A percentile compares a stretch with the other conserved stretches of the same genome.
Evolutionary conservation across 2,113 vertebrate genomes (phyloP).

Genomic region (Pomatorhinus ruficollis): DNA sequence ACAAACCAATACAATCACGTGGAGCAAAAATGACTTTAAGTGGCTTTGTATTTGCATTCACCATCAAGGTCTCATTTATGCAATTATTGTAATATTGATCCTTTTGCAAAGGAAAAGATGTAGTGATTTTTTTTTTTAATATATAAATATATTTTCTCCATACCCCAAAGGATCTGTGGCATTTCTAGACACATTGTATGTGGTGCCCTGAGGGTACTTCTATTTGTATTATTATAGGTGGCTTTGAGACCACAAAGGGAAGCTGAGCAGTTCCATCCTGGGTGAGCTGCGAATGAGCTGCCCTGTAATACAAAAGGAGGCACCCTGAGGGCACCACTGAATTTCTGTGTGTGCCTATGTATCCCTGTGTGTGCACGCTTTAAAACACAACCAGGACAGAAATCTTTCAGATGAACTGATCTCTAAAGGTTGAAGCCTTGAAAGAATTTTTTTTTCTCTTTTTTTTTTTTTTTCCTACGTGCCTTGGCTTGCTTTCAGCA

Average conservation of each 20-base stretch:
- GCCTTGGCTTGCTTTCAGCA: not conserved
- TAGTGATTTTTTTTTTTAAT: not conserved
- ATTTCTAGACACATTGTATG: not conserved
- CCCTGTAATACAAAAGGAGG: constrained; percentile 33
- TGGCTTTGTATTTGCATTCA: too few relatives aligned
- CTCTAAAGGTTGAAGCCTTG: constrained; percentile 18
- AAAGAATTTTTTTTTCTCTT: not conserved
- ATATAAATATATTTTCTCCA: not conserved
- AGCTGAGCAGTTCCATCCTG: constrained; percentile 3
- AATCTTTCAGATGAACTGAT: constrained; percentile 10
- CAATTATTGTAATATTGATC: too few relatives aligned
- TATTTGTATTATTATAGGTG: constrained; percentile 53
- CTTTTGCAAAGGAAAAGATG: too few relatives aligned
- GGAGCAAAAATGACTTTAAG: too few relatives aligned
- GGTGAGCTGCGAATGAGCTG: not conserved
- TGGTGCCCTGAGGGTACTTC: constrained; percentile 17
- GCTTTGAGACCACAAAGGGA: constrained; percentile 38
- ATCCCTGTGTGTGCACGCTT: not conserved
- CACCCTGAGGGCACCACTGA: constrained; percentile 35
- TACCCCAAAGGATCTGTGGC: not conserved
- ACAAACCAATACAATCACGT: too few relatives aligned
- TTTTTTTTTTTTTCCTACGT: too few relatives aligned
- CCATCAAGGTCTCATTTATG: too few relatives aligned
- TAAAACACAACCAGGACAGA: constrained; percentile 20
- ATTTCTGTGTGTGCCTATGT: not conserved